A percentile compares a stretch with the other conserved stretches of the same genome.
phyloP scores from a whole-genome alignment of 2,797 vertebrate species.

The Rhinogobio ventralis region DNA sequence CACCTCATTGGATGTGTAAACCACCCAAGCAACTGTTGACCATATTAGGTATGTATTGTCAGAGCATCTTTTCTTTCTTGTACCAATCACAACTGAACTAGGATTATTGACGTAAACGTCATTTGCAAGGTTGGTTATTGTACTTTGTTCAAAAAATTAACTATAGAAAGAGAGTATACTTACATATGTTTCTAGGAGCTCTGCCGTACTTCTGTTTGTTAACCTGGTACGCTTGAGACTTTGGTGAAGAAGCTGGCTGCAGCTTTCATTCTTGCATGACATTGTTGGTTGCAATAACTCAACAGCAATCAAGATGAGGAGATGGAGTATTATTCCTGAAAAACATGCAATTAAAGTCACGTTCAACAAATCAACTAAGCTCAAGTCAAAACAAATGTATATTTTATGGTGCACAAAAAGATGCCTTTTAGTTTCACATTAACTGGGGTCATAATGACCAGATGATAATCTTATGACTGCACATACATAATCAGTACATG shows the following conservation, averaged over 20 bases:
- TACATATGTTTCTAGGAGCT: slow-evolving; percentile 78
- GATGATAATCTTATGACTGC: slow-evolving; percentile 5
- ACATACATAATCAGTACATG: background rate
- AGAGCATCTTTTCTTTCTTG: slow-evolving; percentile 10
- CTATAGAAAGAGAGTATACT: slow-evolving; percentile 64
- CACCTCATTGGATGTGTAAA: slow-evolving; percentile 4
- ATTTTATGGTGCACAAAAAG: background rate
- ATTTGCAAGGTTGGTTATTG: background rate
- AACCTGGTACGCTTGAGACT: slow-evolving; percentile 68
- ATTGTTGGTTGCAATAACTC: slow-evolving; percentile 64
- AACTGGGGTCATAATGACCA: background rate
- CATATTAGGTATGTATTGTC: slow-evolving; percentile 23
- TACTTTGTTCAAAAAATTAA: slow-evolving; percentile 3
- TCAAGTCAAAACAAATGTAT: background rate
- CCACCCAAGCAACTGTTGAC: slow-evolving; percentile 16
- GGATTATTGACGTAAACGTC: background rate
- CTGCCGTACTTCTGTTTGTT: slow-evolving; percentile 66
- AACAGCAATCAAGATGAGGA: slow-evolving; percentile 73
- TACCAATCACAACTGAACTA: slow-evolving; percentile 26
- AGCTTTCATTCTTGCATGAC: slow-evolving; percentile 61
- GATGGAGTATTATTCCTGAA: slow-evolving; percentile 71
- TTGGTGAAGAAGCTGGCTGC: slow-evolving; percentile 65
- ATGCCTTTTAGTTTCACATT: background rate
- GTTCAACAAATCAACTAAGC: background rate
- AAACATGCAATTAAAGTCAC: background rate